These are phyloP conservation scores for Yponomeuta malinellus DNA, from an alignment of 2,888 invertebrate genomes.

Conservation along the genomic window DNA sequence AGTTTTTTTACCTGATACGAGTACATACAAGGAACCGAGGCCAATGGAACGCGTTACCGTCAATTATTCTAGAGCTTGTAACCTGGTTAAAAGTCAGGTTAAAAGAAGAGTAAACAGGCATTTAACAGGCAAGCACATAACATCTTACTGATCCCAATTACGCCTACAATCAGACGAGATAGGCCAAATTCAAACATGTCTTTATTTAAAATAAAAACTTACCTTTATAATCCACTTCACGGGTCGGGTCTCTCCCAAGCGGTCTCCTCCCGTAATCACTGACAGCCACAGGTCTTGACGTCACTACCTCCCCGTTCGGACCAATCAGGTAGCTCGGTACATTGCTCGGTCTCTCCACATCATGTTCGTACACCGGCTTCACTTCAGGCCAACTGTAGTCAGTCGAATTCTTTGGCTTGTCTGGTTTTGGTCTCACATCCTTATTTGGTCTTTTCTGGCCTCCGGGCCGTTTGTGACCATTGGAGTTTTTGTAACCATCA, in stretches of 20 bases:
- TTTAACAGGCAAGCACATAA: no score
- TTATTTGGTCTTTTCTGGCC: not conserved
- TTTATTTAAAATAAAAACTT: slow-evolving; percentile 26
- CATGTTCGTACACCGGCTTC: slow-evolving; percentile 61
- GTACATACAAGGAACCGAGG: no score
- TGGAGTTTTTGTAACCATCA: slow-evolving; percentile 3
- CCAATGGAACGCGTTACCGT: no score
- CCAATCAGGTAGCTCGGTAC: slow-evolving; percentile 49
- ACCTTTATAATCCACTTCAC: slow-evolving; percentile 46
- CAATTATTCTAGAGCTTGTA: no score
- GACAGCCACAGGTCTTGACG: slow-evolving; percentile 54
- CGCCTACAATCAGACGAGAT: no score
- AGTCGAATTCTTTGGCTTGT: not conserved
- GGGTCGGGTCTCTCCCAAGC: slow-evolving; percentile 36
- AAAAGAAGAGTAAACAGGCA: no score
- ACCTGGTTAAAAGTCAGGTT: no score
- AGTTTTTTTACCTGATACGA: no score
- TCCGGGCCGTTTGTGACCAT: not conserved
- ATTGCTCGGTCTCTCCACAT: slow-evolving; percentile 44
- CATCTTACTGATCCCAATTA: no score
- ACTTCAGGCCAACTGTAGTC: slow-evolving; percentile 32
- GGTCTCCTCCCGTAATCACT: slow-evolving; percentile 41
- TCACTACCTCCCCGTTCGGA: slow-evolving; percentile 51
- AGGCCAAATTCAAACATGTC: no score
- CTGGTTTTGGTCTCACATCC: not conserved